Evolutionary conservation across 2,888 invertebrate genomes (phyloP).

Genomic region (Phyllotreta striolata): DNA sequence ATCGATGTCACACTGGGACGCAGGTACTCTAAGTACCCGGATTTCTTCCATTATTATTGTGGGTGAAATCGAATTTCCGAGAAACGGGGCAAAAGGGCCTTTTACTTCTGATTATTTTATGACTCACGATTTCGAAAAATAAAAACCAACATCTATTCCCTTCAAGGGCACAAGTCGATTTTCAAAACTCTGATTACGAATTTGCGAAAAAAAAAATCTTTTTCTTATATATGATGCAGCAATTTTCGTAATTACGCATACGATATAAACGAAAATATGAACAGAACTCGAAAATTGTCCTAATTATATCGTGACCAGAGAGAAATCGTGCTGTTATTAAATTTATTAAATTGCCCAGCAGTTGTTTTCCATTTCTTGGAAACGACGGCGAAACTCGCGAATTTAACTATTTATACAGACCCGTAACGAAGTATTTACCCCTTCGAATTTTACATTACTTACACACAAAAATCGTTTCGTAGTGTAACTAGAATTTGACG

Average conservation of each 20-base stretch:
- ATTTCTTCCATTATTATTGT: neutral
- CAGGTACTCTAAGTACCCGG: constrained; percentile 13
- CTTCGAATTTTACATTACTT: too few species aligned
- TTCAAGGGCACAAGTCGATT: too few species aligned
- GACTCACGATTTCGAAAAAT: constrained; percentile 7
- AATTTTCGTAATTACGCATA: constrained; percentile 40
- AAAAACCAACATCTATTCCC: neutral
- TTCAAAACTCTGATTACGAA: too few species aligned
- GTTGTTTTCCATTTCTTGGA: constrained; percentile 56
- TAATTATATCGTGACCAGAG: constrained; percentile 59
- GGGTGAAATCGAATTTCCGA: constrained; percentile 15
- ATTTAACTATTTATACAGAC: neutral
- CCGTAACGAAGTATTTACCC: too few species aligned
- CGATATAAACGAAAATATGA: constrained; percentile 31
- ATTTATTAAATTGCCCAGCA: constrained; percentile 57
- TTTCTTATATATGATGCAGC: constrained; percentile 30
- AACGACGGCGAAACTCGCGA: constrained; percentile 30
- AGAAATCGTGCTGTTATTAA: constrained; percentile 59
- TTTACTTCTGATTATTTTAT: constrained; percentile 17
- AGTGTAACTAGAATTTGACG: too few species aligned
- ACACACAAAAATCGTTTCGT: too few species aligned
- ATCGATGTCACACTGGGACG: constrained; percentile 11
- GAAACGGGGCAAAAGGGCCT: neutral
- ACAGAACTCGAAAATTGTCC: constrained; percentile 50
- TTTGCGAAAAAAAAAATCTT: constrained; percentile 24